phyloP scores from a whole-genome alignment of 2,888 invertebrate genomes.

The Silvanus unidentatus region DNA sequence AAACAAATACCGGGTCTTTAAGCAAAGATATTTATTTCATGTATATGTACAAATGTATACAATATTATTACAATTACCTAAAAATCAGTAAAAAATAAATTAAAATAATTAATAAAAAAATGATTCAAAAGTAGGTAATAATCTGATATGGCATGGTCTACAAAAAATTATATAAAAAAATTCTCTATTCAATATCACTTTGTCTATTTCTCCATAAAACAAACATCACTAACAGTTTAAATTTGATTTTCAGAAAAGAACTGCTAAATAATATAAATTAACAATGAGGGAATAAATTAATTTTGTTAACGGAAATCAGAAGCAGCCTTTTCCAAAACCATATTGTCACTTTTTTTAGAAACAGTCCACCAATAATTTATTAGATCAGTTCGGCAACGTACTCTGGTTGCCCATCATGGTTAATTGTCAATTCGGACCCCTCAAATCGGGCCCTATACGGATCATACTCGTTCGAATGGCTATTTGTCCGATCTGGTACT shows the following conservation, averaged over 20 bases:
- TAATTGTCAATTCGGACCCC: slow-evolving; percentile 50
- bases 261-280: slow-evolving; percentile 9
- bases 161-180: slow-evolving; percentile 1
- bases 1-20: slow-evolving; percentile 8
- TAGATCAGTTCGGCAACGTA: slow-evolving; percentile 56
- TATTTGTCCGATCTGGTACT: slow-evolving; percentile 50
- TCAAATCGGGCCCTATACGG: slow-evolving; percentile 35
- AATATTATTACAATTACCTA: slow-evolving; percentile 12
- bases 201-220: slow-evolving; percentile 13
- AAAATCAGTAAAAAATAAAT: slow-evolving; percentile 6
- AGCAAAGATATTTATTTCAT: slow-evolving; percentile 24
- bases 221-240: slow-evolving; percentile 11
- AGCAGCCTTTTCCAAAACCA: slow-evolving; percentile 16
- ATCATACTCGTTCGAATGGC: slow-evolving; percentile 28
- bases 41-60: slow-evolving; percentile 36
- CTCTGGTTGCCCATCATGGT: slow-evolving; percentile 55
- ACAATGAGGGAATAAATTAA: slow-evolving; percentile 3
- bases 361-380: slow-evolving; percentile 16
- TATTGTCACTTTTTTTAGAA: slow-evolving; percentile 20
- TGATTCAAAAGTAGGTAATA: slow-evolving; percentile 14
- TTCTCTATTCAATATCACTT: slow-evolving; percentile 12
- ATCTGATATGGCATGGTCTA: slow-evolving; percentile 23
- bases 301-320: background rate
- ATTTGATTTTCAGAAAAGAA: slow-evolving; percentile 10
- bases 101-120: slow-evolving; percentile 2